phyloP scores from a whole-genome alignment of 53 echinoderm and acorn worm species.

The Patiria pectinifera region DNA sequence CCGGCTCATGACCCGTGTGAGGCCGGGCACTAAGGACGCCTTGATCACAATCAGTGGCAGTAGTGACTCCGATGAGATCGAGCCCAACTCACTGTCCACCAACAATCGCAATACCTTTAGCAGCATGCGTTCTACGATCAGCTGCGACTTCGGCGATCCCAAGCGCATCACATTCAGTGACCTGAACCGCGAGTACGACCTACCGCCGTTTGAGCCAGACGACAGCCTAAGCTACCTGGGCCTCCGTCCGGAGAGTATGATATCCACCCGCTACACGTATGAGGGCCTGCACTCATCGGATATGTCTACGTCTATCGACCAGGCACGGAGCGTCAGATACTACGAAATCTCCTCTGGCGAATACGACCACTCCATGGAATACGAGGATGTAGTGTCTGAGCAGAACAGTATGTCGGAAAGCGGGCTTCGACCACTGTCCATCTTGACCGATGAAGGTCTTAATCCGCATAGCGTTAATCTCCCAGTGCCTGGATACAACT shows the following conservation, averaged over 20 bases:
- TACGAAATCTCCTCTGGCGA: conserved; percentile 54
- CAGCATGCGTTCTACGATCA: conserved; percentile 39
- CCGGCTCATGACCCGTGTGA: conserved; percentile 29
- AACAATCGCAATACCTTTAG: conserved; percentile 42
- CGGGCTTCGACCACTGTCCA: conserved; percentile 22
- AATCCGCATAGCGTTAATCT: conserved; percentile 10
- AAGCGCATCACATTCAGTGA: conserved; percentile 59
- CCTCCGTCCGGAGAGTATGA: conserved; percentile 64
- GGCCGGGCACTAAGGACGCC: conserved; percentile 42
- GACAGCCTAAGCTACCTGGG: conserved; percentile 56
- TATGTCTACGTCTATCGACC: conserved; percentile 10
- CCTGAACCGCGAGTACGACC: conserved; percentile 54
- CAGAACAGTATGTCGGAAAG: conserved; percentile 6
- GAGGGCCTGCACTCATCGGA: conserved; percentile 53
- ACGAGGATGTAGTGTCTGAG: conserved; percentile 52
- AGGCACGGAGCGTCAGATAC: conserved; percentile 42
- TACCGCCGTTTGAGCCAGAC: conserved; percentile 58
- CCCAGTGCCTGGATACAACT: conserved; percentile 55
- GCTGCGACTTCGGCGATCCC: conserved; percentile 39
- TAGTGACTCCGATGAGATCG: conserved; percentile 16
- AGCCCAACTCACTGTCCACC: conserved; percentile 40
- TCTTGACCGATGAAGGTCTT: conserved; percentile 23
- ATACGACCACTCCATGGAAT: conserved; percentile 55
- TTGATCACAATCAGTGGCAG: conserved; percentile 45
- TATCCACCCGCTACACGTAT: conserved; percentile 50